Conservation (phyloP, 2,797 vertebrate genomes). For the Gambusia yucatana region DNA sequence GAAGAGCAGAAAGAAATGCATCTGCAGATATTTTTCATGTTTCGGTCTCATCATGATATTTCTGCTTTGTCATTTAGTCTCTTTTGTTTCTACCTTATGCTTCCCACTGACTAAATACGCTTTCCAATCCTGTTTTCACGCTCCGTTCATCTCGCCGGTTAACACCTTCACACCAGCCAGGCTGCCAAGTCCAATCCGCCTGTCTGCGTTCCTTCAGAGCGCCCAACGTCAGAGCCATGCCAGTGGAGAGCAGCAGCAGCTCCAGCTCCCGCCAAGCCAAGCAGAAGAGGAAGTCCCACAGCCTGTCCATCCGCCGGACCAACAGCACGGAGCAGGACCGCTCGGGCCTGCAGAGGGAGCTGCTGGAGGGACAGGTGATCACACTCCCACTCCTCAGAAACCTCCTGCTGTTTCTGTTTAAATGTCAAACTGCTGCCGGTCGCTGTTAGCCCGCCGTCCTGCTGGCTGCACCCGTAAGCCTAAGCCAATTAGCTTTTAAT, state of each 20-base stretch:
- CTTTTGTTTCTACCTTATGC: not conserved
- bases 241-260: constrained; percentile 95
- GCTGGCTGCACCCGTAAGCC: constrained; percentile 42
- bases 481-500: constrained; percentile 62
- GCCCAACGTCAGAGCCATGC: constrained; percentile 85
- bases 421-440: not conserved
- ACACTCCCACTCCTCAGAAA: not conserved
- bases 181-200: constrained; percentile 20
- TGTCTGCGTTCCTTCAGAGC: constrained; percentile 65
- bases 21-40: not conserved
- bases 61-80: not conserved
- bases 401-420: constrained; percentile 8
- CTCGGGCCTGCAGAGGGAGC: constrained; percentile 88
- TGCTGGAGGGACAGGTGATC: constrained; percentile 93
- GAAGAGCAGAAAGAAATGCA: not conserved
- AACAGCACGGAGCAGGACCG: constrained; percentile 98
- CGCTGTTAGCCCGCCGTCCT: constrained; percentile 23
- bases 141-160: constrained; percentile 15
- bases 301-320: constrained; percentile 94
- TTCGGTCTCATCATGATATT: not conserved
- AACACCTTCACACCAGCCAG: constrained; percentile 29
- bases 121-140: constrained; percentile 26
- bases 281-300: constrained; percentile 98
- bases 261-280: constrained; percentile 92
- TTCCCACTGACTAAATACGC: not conserved